Evolutionary conservation across 2,113 vertebrate genomes (phyloP).

Genomic region (Bungarus multicinctus): DNA sequence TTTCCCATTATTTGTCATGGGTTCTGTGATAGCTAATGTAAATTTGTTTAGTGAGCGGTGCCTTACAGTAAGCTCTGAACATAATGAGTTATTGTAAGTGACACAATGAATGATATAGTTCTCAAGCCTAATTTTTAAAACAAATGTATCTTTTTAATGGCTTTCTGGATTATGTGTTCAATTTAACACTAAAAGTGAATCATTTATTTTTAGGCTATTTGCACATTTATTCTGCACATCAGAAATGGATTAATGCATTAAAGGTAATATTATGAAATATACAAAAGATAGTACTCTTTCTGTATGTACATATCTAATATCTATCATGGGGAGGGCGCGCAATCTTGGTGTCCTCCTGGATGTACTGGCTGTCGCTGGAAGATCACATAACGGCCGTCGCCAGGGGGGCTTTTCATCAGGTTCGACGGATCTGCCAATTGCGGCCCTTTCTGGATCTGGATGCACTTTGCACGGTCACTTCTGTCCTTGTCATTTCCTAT

Average conservation of each 20-base stretch:
- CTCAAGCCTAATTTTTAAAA: slow-evolving; percentile 29
- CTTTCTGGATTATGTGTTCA: slow-evolving; percentile 11
- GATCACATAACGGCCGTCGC: too few species aligned
- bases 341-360: too few species aligned
- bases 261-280: slow-evolving; percentile 15
- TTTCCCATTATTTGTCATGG: slow-evolving; percentile 37
- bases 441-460: too few species aligned
- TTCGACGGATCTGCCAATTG: too few species aligned
- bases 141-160: not conserved
- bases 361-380: too few species aligned
- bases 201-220: slow-evolving; percentile 28
- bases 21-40: slow-evolving; percentile 5
- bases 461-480: too few species aligned
- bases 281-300: not conserved
- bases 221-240: not conserved
- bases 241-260: not conserved
- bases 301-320: not conserved
- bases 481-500: too few species aligned
- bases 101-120: slow-evolving; percentile 19
- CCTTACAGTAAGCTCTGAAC: not conserved
- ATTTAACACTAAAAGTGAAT: slow-evolving; percentile 8
- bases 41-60: slow-evolving; percentile 28
- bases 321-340: too few species aligned
- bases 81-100: slow-evolving; percentile 20
- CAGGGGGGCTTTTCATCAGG: too few species aligned